Evolutionary conservation across 2,888 invertebrate genomes (phyloP).

Genomic region (Brachypalpus laphriformis): DNA sequence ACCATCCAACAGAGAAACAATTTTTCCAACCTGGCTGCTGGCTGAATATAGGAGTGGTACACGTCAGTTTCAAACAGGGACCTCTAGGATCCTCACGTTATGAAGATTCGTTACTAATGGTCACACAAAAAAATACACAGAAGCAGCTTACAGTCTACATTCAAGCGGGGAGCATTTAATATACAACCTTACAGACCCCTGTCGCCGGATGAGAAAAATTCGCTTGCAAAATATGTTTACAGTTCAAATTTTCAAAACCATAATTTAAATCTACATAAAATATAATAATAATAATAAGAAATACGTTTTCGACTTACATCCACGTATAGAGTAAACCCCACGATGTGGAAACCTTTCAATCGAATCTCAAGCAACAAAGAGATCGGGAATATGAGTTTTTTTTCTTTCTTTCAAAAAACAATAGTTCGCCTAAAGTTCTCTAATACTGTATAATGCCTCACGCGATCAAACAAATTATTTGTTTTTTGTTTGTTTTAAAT

Average conservation of each 20-base stretch:
- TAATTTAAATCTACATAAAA: slow-evolving; percentile 1
- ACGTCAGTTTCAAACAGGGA: no score
- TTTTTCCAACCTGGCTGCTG: no score
- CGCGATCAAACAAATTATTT: slow-evolving; percentile 55
- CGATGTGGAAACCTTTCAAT: slow-evolving; percentile 63
- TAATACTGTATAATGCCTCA: slow-evolving; percentile 25
- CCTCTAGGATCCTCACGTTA: no score
- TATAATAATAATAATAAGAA: slow-evolving; percentile 24
- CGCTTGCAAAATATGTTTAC: slow-evolving; percentile 58
- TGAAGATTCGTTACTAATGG: no score
- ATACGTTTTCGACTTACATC: slow-evolving; percentile 67
- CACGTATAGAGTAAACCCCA: slow-evolving; percentile 59
- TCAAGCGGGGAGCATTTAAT: slow-evolving; percentile 4
- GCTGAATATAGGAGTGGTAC: no score
- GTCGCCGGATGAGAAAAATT: slow-evolving; percentile 28
- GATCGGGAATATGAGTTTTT: slow-evolving; percentile 35
- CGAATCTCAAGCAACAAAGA: slow-evolving; percentile 56
- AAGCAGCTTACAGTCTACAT: background rate
- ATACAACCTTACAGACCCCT: background rate
- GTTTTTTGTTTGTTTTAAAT: slow-evolving; percentile 40
- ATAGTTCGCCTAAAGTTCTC: slow-evolving; percentile 50
- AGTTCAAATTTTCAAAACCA: background rate
- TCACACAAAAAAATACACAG: no score
- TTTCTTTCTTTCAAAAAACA: slow-evolving; percentile 33
- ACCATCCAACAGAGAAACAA: no score